phyloP scores from a whole-genome alignment of 2,113 vertebrate species.

The Megaptera novaeangliae region DNA sequence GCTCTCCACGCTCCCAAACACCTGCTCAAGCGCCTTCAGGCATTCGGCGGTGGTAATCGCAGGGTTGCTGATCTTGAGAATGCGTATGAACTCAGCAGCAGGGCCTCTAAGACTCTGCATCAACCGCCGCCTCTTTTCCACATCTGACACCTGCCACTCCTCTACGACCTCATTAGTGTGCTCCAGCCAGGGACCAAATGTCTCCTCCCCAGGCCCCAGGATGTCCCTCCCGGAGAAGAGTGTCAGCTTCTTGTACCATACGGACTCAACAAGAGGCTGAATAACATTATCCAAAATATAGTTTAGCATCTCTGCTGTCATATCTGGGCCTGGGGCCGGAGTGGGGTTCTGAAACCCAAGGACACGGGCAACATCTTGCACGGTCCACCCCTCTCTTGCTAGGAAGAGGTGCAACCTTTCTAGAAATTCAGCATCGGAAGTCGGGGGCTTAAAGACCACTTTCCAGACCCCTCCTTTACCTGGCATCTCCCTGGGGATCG shows the following conservation, averaged over 20 bases:
- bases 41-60: slow-evolving; percentile 53
- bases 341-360: slow-evolving; percentile 60
- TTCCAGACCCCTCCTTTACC: slow-evolving; percentile 74
- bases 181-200: slow-evolving; percentile 67
- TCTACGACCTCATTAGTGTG: slow-evolving; percentile 58
- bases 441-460: slow-evolving; percentile 67
- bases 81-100: slow-evolving; percentile 60
- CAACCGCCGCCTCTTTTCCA: slow-evolving; percentile 64
- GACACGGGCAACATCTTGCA: slow-evolving; percentile 69
- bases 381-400: slow-evolving; percentile 69
- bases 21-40: slow-evolving; percentile 68
- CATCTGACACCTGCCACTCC: slow-evolving; percentile 66
- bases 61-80: slow-evolving; percentile 65
- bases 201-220: slow-evolving; percentile 66
- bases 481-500: slow-evolving; percentile 63
- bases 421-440: slow-evolving; percentile 63
- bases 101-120: slow-evolving; percentile 71
- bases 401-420: slow-evolving; percentile 66
- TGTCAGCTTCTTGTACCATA: slow-evolving; percentile 71
- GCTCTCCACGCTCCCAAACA: slow-evolving; percentile 66
- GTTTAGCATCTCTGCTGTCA: slow-evolving; percentile 58
- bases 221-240: slow-evolving; percentile 61
- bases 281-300: slow-evolving; percentile 64
- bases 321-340: slow-evolving; percentile 38
- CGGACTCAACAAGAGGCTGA: slow-evolving; percentile 64